A percentile compares a stretch with the other conserved stretches of the same genome.
These are phyloP conservation scores for Girardinus metallicus DNA, from an alignment of 2,797 vertebrate genomes.

Conservation along the genomic window DNA sequence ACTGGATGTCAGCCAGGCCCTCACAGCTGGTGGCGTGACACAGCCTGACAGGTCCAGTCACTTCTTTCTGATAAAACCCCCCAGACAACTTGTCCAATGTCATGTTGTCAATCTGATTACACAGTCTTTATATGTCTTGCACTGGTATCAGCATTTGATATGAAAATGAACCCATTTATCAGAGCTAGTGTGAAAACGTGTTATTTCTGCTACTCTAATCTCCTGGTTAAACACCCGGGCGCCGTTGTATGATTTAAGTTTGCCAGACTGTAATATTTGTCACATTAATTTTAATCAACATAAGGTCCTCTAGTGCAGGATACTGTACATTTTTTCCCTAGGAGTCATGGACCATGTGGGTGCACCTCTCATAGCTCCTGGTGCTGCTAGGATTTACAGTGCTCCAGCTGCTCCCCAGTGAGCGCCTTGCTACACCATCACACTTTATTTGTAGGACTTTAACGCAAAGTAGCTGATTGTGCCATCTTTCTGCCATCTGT, in stretches of 20 bases:
- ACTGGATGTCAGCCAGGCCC: slow-evolving; percentile 72
- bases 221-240: background rate
- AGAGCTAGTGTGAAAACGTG: slow-evolving; percentile 16
- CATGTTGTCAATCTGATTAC: slow-evolving; percentile 80
- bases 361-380: slow-evolving; percentile 56
- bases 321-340: slow-evolving; percentile 51
- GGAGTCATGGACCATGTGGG: slow-evolving; percentile 59
- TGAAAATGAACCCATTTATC: slow-evolving; percentile 40
- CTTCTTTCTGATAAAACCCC: slow-evolving; percentile 71
- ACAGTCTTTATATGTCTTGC: slow-evolving; percentile 60
- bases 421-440: slow-evolving; percentile 25
- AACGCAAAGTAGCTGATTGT: background rate
- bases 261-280: slow-evolving; percentile 11
- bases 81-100: slow-evolving; percentile 76
- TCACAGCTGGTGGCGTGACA: slow-evolving; percentile 77
- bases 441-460: slow-evolving; percentile 10
- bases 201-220: background rate
- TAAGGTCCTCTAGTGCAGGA: slow-evolving; percentile 32
- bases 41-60: slow-evolving; percentile 77
- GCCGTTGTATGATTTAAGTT: slow-evolving; percentile 2
- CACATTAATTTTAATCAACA: slow-evolving; percentile 30
- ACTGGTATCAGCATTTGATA: slow-evolving; percentile 47
- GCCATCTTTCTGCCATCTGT: slow-evolving; percentile 8
- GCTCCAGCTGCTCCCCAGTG: slow-evolving; percentile 59
- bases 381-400: slow-evolving; percentile 64